These are phyloP conservation scores for Drosophila falleni DNA, from an alignment of 2,888 invertebrate genomes.

Conservation along the genomic window DNA sequence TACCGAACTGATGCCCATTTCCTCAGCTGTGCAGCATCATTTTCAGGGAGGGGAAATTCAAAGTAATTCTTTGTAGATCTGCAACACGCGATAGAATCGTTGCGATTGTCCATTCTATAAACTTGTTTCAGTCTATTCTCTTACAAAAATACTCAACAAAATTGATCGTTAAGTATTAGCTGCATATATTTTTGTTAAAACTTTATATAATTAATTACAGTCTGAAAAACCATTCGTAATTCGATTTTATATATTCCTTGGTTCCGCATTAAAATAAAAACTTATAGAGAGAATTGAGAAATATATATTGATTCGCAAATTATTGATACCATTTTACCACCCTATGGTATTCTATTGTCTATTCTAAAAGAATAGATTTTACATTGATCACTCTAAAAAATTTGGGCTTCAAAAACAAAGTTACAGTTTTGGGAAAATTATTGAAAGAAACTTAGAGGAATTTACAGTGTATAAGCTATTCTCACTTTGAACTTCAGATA, in stretches of 20 bases:
- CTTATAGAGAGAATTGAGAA: too few species aligned
- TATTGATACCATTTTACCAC: too few species aligned
- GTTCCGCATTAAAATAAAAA: too few species aligned
- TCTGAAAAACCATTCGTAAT: not conserved
- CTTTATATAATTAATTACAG: not conserved
- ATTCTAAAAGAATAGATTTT: too few species aligned
- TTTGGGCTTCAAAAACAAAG: not conserved
- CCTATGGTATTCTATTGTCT: too few species aligned
- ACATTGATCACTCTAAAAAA: too few species aligned
- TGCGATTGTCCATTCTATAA: conserved; percentile 28
- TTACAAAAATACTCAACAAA: not conserved
- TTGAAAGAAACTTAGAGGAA: too few species aligned
- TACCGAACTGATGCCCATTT: conserved; percentile 43
- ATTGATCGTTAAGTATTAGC: conserved; percentile 8
- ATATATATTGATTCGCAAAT: too few species aligned
- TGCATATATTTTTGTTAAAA: conserved; percentile 4
- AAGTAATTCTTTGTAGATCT: conserved; percentile 51
- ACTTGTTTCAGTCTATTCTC: not conserved
- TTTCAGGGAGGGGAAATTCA: conserved; percentile 9
- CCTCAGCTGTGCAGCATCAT: conserved; percentile 36
- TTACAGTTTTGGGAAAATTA: not conserved
- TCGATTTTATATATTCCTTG: not conserved
- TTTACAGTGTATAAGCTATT: too few species aligned
- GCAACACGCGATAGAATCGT: conserved; percentile 64
- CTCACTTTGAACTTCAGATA: too few species aligned